Evolutionary conservation across 1,140 invertebrate species (phyloP), one percentile per base, ranked within the genome.

Genomic region (Polypedilum vanderplanki): DNA sequence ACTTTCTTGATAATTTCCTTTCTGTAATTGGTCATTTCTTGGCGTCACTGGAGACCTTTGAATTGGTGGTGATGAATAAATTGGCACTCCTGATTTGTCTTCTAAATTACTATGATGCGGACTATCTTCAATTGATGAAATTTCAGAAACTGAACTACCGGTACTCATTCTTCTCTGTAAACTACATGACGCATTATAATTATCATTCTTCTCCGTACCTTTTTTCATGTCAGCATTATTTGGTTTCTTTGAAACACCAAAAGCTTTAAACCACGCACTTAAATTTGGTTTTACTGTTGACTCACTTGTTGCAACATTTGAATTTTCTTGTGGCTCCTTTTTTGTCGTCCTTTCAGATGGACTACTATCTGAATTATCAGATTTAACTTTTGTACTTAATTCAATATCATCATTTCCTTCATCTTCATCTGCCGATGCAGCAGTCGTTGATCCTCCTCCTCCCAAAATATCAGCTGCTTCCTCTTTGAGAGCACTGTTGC

Each of bases 201-300:
- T 75, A 10, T 74, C 22, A 40, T 74, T 41, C 33, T 73, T 82
- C 33, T 83, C 83, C 18, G 41, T 41, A 77, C 85, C 85, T 77
- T 86, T 86, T 76, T 86, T 85, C 7, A 18, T 24, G 17, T 81
- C 85, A 4, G 78, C 74, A 46, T 80, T 80, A 24, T 83, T 82
- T 17, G 75, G 78, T 41, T 85, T 85, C 81, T 88, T 94, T 7
- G 93, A 93, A 0, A 90, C 90, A 64, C 93, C 93, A 81, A 95
- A 95, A 0, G 93, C 93, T 83, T 94, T 94, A 74, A 95, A 92
- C 93, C 93, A 95, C 12, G 92, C 93, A 81, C 91, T 94, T 65
- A 94, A 85, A 84, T 95, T 94, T 0, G 93, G 93, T 74, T 92
- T 93, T 33, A 17, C 40, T 33, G 79, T 24, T 76, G 70, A 75